Evolutionary conservation across 1,140 invertebrate species (phyloP).

Genomic region (Pinna nobilis): DNA sequence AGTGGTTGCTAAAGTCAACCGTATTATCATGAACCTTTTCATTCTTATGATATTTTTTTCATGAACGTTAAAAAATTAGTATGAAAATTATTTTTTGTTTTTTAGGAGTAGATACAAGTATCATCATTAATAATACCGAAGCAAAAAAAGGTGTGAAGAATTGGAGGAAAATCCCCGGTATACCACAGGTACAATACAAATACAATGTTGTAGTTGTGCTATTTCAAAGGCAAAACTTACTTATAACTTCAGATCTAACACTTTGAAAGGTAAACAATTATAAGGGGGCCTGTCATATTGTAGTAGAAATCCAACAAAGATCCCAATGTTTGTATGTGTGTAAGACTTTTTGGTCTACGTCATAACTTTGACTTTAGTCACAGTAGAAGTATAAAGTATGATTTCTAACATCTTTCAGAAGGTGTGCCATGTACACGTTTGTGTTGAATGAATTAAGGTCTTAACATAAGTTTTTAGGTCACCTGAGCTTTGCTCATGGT

Average conservation of each 20-base stretch:
- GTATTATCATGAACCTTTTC: background rate
- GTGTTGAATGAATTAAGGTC: no score
- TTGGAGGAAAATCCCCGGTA: conserved; percentile 8
- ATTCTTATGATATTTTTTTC: background rate
- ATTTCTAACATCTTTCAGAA: no score
- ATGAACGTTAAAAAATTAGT: no score
- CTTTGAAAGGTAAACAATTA: no score
- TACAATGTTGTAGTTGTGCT: background rate
- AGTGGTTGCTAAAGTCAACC: no score
- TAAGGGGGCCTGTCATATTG: background rate
- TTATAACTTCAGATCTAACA: no score
- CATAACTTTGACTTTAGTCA: no score
- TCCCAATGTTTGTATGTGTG: background rate
- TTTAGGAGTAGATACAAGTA: conserved; percentile 42
- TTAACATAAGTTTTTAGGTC: no score
- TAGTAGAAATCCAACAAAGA: background rate
- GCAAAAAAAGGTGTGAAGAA: conserved; percentile 13
- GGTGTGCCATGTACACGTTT: no score
- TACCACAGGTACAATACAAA: conserved; percentile 8
- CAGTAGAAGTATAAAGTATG: no score
- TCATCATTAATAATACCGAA: conserved; percentile 11
- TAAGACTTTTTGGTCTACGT: background rate
- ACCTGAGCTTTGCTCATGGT: no score
- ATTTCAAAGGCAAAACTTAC: background rate
- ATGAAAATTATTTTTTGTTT: conserved; percentile 5